These are phyloP conservation scores for Meloidogyne hapla DNA, from an alignment of 1,140 invertebrate species.

Conservation along the genomic window DNA sequence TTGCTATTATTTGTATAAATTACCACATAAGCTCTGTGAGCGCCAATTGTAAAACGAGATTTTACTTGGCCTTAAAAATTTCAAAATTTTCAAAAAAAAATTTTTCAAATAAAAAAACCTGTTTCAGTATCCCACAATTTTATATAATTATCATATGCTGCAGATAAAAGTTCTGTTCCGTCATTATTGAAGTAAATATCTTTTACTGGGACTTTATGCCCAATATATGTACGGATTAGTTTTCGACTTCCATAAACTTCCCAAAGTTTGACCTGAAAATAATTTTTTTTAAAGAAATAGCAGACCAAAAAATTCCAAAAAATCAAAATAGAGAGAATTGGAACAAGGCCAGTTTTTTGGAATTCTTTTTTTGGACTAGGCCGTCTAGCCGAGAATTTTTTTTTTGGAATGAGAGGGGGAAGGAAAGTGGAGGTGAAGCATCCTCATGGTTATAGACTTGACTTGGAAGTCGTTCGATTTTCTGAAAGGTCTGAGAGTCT, in stretches of 20 bases:
- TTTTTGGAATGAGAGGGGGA: no score
- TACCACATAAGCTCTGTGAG: slow-evolving; percentile 72
- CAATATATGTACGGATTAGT: slow-evolving; percentile 90
- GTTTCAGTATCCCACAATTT: slow-evolving; percentile 99
- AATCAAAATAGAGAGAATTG: neutral
- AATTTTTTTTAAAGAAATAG: neutral
- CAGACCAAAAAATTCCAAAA: slow-evolving; percentile 9
- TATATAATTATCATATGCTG: slow-evolving; percentile 81
- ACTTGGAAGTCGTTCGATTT: no score
- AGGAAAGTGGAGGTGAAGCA: no score
- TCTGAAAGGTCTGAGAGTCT: no score
- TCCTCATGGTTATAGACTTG: no score
- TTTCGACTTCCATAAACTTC: slow-evolving; percentile 93
- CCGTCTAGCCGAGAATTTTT: no score
- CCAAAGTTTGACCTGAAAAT: slow-evolving; percentile 77
- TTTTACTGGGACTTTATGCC: slow-evolving; percentile 91
- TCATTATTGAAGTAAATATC: slow-evolving; percentile 94
- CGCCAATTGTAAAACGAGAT: slow-evolving; percentile 56
- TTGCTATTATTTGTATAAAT: no score
- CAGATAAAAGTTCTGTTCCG: slow-evolving; percentile 87
- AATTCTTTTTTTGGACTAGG: no score
- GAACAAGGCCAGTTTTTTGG: no score
- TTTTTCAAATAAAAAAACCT: slow-evolving; percentile 75
- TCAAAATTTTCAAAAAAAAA: slow-evolving; percentile 61
- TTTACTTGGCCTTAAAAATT: slow-evolving; percentile 57